Conservation (phyloP, 2,888 invertebrate species). For the Ormyrus pomaceus region DNA sequence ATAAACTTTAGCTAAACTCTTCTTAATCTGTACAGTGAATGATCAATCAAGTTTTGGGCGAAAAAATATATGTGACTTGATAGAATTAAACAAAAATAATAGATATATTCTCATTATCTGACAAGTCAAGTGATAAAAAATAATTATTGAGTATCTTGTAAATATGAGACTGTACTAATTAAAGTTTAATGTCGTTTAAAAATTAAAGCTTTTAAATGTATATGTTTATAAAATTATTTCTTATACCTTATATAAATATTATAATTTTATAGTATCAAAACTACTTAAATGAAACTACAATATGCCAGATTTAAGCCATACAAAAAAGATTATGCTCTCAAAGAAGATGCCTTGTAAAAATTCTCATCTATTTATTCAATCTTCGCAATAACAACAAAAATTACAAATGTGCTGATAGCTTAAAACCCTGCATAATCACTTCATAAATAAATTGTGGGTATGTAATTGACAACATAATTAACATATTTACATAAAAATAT, state of each 20-base stretch:
- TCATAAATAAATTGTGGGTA: constrained; percentile 50
- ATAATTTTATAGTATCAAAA: constrained; percentile 11
- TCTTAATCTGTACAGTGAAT: constrained; percentile 59
- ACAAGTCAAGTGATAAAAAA: constrained; percentile 56
- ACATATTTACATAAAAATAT: constrained; percentile 52
- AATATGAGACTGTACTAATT: constrained; percentile 70
- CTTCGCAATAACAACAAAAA: constrained; percentile 42
- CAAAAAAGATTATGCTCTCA: constrained; percentile 37
- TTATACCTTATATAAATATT: too few relatives aligned
- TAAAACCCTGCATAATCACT: constrained; percentile 18
- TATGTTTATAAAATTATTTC: constrained; percentile 51
- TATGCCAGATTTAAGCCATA: constrained; percentile 24
- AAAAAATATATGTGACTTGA: constrained; percentile 48
- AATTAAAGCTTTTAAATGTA: constrained; percentile 73
- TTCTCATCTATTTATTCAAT: constrained; percentile 48
- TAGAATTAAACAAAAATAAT: constrained; percentile 49
- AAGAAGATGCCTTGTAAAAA: not conserved
- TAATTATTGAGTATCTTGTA: constrained; percentile 67
- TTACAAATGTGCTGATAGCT: constrained; percentile 48
- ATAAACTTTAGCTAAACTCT: constrained; percentile 56
- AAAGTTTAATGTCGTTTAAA: constrained; percentile 72
- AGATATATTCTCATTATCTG: constrained; percentile 47
- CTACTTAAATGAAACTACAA: constrained; percentile 19
- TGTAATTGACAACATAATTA: constrained; percentile 43
- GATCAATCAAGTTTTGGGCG: constrained; percentile 36